Evolutionary conservation across 2,797 vertebrate species (phyloP), one percentile per base, ranked within the genome.

Genomic region (Fundulus diaphanus): DNA sequence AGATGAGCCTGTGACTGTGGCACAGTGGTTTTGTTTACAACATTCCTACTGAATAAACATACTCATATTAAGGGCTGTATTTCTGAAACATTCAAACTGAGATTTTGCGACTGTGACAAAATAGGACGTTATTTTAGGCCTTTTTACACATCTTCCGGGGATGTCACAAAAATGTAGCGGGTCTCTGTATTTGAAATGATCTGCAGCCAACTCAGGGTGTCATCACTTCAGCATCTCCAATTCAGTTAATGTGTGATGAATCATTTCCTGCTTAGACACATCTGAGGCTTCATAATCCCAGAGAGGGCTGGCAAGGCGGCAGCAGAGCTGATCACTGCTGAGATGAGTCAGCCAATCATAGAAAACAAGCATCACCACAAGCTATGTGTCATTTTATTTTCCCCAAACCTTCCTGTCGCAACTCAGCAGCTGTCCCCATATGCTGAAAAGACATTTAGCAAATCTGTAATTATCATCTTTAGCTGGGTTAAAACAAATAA

Each of bases 391-490:
- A 82, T 88, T 79, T 81, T 76, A 72, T 74, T 54, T 84, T 84
- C 82, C 85, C 78, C 57, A 57, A 89, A 82, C 72, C 40, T 84
- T 74, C 49, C 51, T 69, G 70, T 73, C 72, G 27, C 40, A 65
- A 37, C 68, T 72, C 56, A 56, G 54, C 27, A 52, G 74, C 70
- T 59, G 70, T 63, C 75, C 82, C 70, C 59, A 61, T 70, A 84
- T 82, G 86, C 80, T 76, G 67, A 90, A 82, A 35, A 81, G 85
- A 74, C 61, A 18, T 73, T 87, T 69, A 79, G 73, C 76, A 88
- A 84, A 91, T 92, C 87, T 89, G 85, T 83, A 72, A 89, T 87
- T 85, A 87, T 77, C 74, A 81, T 81, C 79, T 73, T 75, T 83
- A 79, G 72, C 83, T 79, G 80, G 79, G 74, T 82, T 85, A 81